Evolutionary conservation across 2,113 vertebrate genomes (phyloP).

Genomic region (Edolisoma coerulescens): DNA sequence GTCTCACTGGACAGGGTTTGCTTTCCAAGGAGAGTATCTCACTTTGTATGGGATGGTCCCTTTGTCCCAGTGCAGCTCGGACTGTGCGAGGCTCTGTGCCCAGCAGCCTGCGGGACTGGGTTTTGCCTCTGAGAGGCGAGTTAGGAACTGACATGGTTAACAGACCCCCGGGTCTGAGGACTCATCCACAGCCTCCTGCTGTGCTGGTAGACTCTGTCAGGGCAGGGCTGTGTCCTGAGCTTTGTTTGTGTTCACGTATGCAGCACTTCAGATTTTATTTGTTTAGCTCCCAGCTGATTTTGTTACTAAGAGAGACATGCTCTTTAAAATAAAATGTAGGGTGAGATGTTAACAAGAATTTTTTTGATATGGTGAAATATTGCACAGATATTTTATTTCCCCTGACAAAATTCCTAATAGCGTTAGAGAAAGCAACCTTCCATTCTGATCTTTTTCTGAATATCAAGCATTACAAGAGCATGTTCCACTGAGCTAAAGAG

Average conservation of each 20-base stretch:
- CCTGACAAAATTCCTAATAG: background rate
- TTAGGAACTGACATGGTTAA: background rate
- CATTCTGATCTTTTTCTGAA: background rate
- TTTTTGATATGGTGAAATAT: background rate
- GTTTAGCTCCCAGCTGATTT: background rate
- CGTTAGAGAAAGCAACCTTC: background rate
- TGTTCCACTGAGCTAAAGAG: background rate
- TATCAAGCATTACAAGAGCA: background rate
- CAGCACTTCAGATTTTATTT: background rate
- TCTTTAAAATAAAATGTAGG: background rate
- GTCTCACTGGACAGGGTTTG: background rate
- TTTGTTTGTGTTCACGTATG: background rate
- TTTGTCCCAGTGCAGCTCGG: background rate
- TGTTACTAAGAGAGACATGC: background rate
- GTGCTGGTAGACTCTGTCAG: background rate
- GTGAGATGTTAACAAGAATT: background rate
- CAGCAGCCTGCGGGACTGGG: background rate
- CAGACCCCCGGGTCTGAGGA: background rate
- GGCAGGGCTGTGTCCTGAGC: background rate
- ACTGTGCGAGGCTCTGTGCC: background rate
- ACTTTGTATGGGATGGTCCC: background rate
- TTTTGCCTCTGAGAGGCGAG: background rate
- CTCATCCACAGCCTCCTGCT: background rate
- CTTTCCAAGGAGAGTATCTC: background rate
- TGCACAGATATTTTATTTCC: background rate